A percentile compares a stretch with the other conserved stretches of the same genome.
Evolutionary conservation across 2,888 invertebrate genomes (phyloP).

Genomic region (Hypomecis atomaria): DNA sequence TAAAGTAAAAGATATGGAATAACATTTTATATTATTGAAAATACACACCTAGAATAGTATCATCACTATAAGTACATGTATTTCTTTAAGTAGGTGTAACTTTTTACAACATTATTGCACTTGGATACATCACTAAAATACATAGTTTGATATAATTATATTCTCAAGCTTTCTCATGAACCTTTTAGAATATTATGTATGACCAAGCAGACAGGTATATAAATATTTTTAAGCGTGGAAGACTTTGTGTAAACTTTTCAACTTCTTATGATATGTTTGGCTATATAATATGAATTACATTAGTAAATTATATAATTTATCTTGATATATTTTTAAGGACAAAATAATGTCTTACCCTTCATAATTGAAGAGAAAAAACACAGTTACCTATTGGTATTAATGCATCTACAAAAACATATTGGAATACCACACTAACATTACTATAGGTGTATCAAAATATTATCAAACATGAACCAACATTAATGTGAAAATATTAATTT

Average conservation of each 20-base stretch:
- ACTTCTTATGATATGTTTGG: constrained; percentile 15
- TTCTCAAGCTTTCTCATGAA: constrained; percentile 24
- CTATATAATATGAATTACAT: constrained; percentile 34
- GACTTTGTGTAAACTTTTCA: constrained; percentile 17
- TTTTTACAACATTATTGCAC: constrained; percentile 80
- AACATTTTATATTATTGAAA: constrained; percentile 83
- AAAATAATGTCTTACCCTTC: not conserved
- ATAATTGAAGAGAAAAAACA: not conserved
- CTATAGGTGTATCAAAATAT: not conserved
- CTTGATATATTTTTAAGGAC: not conserved
- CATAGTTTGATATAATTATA: constrained; percentile 31
- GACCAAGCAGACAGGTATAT: not conserved
- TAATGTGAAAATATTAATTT: no score
- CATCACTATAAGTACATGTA: constrained; percentile 73
- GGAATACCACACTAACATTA: not conserved
- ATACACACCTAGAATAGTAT: constrained; percentile 81
- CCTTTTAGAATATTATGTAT: constrained; percentile 8
- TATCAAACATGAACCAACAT: not conserved
- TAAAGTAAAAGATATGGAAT: constrained; percentile 64
- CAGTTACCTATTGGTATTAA: not conserved
- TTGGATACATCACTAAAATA: constrained; percentile 71
- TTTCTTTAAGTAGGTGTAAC: constrained; percentile 56
- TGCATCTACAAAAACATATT: not conserved
- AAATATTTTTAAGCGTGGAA: constrained; percentile 26
- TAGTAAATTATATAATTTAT: not conserved